Evolutionary conservation across 2,797 vertebrate species (phyloP).

Genomic region (Cynopterus sphinx): DNA sequence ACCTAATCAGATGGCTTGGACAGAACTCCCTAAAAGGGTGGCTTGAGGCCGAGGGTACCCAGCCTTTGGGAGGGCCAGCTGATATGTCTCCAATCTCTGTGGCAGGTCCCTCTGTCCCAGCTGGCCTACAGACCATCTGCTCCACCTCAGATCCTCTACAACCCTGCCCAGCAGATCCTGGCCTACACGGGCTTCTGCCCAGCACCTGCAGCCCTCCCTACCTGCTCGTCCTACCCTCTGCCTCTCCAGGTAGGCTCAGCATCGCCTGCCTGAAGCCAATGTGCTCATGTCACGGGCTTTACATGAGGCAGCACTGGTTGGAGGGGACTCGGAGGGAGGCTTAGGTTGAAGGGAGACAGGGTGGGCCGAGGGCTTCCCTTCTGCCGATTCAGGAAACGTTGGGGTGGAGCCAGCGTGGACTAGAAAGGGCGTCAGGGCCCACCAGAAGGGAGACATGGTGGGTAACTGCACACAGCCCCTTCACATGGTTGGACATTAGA

Average conservation of each 20-base stretch:
- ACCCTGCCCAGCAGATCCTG: slow-evolving; percentile 93
- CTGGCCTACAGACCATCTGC: slow-evolving; percentile 85
- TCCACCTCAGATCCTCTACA: slow-evolving; percentile 93
- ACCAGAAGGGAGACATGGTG: rapidly evolving
- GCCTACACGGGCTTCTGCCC: slow-evolving; percentile 91
- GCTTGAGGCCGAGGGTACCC: background rate
- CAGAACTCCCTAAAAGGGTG: background rate
- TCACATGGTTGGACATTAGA: rapidly evolving
- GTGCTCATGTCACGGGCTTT: rapidly evolving
- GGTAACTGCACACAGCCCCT: background rate
- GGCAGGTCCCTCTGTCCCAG: slow-evolving; percentile 88
- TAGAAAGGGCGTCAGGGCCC: background rate
- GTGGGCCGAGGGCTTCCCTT: background rate
- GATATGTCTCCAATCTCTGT: rapidly evolving
- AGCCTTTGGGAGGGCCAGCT: background rate
- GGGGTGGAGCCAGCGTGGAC: rapidly evolving
- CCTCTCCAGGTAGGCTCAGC: slow-evolving; percentile 89
- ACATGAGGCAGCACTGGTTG: rapidly evolving
- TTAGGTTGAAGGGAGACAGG: background rate
- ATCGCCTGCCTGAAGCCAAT: rapidly evolving
- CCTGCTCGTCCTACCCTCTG: slow-evolving; percentile 91
- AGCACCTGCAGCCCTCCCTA: slow-evolving; percentile 86
- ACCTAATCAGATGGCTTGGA: background rate
- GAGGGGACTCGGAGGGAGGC: rapidly evolving
- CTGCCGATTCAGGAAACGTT: rapidly evolving